Conservation (phyloP, 2,113 vertebrate genomes). For the Elephas maximus region DNA sequence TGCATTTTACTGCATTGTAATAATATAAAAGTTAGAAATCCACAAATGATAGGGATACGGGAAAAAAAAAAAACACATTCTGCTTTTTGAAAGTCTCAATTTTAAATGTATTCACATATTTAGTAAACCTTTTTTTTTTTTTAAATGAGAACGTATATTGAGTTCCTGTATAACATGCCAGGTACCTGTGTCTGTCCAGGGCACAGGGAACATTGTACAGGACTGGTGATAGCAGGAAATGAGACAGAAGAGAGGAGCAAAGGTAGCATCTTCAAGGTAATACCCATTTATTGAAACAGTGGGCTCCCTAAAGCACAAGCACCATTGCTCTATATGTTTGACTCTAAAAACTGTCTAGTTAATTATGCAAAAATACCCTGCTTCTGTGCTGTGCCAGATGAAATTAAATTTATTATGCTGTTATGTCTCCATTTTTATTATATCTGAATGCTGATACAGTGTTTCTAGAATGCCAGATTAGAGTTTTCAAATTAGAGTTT, state of each 20-base stretch:
- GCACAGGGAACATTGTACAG: background rate
- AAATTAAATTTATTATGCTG: conserved; percentile 67
- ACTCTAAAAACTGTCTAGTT: conserved; percentile 4
- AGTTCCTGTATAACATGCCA: background rate
- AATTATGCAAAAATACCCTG: background rate
- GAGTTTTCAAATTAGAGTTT: conserved; percentile 74
- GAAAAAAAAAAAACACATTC: background rate
- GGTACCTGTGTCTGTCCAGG: background rate
- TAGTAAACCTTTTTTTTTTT: background rate
- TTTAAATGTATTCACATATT: conserved; percentile 51
- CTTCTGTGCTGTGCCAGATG: background rate
- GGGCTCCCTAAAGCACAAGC: background rate
- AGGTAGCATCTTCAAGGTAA: background rate
- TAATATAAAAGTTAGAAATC: conserved; percentile 55
- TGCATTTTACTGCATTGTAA: conserved; percentile 57
- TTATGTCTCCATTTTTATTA: conserved; percentile 69
- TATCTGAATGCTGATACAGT: conserved; percentile 54
- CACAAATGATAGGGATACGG: background rate
- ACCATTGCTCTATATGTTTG: background rate
- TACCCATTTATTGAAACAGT: background rate
- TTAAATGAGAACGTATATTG: background rate
- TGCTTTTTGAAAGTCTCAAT: conserved; percentile 33
- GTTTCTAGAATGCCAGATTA: conserved; percentile 71
- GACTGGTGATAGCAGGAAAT: background rate
- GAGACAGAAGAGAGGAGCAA: background rate